These are phyloP conservation scores for Trididemnum miniatum DNA, from an alignment of 23 tunicate species.

Conservation along the genomic window DNA sequence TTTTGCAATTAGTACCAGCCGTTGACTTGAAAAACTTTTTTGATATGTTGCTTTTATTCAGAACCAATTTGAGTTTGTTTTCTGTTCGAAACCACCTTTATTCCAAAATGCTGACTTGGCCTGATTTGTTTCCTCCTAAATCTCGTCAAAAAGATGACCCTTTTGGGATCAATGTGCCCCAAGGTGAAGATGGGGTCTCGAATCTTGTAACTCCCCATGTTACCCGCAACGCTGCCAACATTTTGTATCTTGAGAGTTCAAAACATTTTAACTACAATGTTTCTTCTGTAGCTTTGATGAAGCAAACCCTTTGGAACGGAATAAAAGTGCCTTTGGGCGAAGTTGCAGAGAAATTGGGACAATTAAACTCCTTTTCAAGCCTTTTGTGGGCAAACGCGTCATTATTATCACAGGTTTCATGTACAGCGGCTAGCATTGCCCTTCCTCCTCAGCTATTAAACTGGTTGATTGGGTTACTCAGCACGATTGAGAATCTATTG, in stretches of 20 bases:
- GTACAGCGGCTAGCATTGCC: not conserved
- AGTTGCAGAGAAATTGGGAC: conserved; percentile 17
- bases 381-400: conserved; percentile 47
- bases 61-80: not conserved
- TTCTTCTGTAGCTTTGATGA: not conserved
- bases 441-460: conserved; percentile 11
- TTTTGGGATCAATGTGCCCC: not conserved
- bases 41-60: not conserved
- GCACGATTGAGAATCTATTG: not conserved
- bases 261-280: not conserved
- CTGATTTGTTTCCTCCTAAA: not conserved
- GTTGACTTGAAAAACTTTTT: not conserved
- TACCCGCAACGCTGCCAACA: not conserved
- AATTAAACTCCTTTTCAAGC: conserved; percentile 14
- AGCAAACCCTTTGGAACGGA: not conserved
- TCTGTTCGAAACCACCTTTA: not conserved
- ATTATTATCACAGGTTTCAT: not conserved
- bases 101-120: not conserved
- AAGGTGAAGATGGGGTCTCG: not conserved
- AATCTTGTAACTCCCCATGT: not conserved
- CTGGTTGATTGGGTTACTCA: not conserved
- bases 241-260: not conserved
- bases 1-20: not conserved
- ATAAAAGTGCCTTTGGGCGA: conserved; percentile 41
- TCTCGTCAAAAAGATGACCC: not conserved